Percentiles rank a stretch among this genome's conserved stretches.
Evolutionary conservation across 30 jellyfish, hydroid and myxozoan genomes (phyloP).

Genomic region (Turritopsis rubra): DNA sequence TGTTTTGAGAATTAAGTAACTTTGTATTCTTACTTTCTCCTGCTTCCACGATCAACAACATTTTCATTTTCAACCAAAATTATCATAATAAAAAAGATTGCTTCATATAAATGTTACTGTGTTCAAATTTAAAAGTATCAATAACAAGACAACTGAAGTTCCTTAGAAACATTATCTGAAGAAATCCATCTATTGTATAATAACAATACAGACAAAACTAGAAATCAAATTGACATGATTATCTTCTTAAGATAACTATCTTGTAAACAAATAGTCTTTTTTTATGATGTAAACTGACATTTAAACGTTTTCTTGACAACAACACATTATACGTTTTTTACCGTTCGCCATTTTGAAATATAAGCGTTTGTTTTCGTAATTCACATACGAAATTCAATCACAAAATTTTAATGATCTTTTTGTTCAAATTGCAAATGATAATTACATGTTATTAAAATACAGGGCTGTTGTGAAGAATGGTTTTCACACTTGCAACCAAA

Average conservation of each 20-base stretch:
- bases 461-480: neutral
- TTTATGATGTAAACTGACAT: neutral
- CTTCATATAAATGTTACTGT: neutral
- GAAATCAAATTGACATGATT: neutral
- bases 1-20: too few relatives aligned
- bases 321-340: neutral
- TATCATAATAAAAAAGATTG: neutral
- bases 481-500: neutral
- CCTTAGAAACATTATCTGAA: neutral
- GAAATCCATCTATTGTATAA: neutral
- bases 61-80: neutral
- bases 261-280: neutral
- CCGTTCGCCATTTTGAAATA: neutral
- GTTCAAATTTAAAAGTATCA: neutral
- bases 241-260: neutral
- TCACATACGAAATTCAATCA: neutral
- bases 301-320: neutral
- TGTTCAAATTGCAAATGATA: neutral
- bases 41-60: neutral
- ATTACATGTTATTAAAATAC: neutral
- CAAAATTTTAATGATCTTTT: neutral
- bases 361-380: neutral
- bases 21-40: too few relatives aligned
- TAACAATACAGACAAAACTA: neutral
- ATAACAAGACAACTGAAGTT: neutral